Evolutionary conservation across 2,797 vertebrate species (phyloP), one percentile per base, ranked within the genome.

Genomic region (Odontamblyopus rebecca): DNA sequence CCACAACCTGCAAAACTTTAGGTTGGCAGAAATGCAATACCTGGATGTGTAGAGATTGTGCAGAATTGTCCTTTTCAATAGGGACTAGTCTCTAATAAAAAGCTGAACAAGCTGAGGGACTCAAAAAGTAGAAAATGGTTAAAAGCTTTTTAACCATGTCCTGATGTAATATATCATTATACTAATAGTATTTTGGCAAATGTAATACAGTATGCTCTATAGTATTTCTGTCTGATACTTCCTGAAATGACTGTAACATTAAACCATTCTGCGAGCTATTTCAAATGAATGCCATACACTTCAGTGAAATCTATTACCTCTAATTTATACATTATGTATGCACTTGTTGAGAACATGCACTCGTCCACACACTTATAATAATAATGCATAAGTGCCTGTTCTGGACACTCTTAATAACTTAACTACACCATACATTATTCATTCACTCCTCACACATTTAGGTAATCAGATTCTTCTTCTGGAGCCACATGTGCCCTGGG

Each of bases 331-430:
- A 35, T 35, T 61, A 38, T n/a, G 29, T 38, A 61, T 35, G 60
- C 29, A 16, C 15, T 61, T 61, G 27, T 61, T 6, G 60, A 35
- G 60, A 61, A 61, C 8, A 32, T n/a, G 29, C 18, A 61, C 60
- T 61, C 35, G 8, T 38, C 60, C 74, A 71, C 72, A 70, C 77
- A 83, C 81, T 60, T 85, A 59, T 27, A 59, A 59, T 59, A 61
- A n/a, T 38, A 61, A n/a, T 38, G 16, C 30, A 35, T n/a, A 32
- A 19, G 32, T 32, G 2, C 0, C 29, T 38, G 9, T 61, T 61
- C 30, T 38, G 32, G 30, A 61, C 18, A 12, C 56, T 26, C 23
- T 26, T 19, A 27, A 26, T 63, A 9, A 61, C 60, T 35, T 61
- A 61, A 60, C 57, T 60, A 60, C 29, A 16, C 29, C 16, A 61